Percentiles rank a stretch among this genome's conserved stretches.
phyloP scores from a whole-genome alignment of 2,113 vertebrate genomes.

The Ardeotis arabs region DNA sequence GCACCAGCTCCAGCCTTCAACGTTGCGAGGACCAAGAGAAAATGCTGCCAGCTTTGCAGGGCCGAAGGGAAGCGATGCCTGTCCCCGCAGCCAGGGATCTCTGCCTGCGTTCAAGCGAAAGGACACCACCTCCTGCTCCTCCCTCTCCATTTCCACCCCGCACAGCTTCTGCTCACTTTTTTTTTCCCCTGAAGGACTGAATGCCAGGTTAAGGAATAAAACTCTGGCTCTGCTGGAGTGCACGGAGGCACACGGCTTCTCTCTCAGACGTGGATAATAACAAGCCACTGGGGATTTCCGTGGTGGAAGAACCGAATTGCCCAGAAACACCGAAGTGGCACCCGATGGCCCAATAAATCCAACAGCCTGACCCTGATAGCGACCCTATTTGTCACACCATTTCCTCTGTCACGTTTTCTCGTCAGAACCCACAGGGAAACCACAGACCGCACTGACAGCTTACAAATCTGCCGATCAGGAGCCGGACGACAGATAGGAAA shows the following conservation, averaged over 20 bases:
- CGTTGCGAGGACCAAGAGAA: accelerated
- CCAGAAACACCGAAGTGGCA: neutral
- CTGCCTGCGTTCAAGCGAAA: accelerated
- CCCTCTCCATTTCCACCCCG: neutral
- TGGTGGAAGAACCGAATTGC: neutral
- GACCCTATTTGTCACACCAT: neutral
- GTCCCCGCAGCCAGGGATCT: neutral
- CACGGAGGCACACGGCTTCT: neutral
- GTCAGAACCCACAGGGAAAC: neutral
- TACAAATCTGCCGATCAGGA: neutral
- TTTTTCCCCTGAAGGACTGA: neutral
- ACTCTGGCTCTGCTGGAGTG: neutral
- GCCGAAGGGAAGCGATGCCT: accelerated
- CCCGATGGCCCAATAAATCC: neutral
- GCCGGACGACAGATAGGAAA: neutral
- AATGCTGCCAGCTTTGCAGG: accelerated
- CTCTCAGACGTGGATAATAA: neutral
- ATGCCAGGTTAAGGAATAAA: neutral
- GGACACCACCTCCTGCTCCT: neutral
- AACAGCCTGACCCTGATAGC: neutral
- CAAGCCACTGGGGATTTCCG: neutral
- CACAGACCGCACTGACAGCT: conserved; percentile 33
- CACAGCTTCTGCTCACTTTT: neutral
- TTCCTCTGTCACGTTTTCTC: neutral
- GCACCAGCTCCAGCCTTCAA: neutral